Conservation (phyloP, 2,113 vertebrate species). For the Embiotoca jacksoni region DNA sequence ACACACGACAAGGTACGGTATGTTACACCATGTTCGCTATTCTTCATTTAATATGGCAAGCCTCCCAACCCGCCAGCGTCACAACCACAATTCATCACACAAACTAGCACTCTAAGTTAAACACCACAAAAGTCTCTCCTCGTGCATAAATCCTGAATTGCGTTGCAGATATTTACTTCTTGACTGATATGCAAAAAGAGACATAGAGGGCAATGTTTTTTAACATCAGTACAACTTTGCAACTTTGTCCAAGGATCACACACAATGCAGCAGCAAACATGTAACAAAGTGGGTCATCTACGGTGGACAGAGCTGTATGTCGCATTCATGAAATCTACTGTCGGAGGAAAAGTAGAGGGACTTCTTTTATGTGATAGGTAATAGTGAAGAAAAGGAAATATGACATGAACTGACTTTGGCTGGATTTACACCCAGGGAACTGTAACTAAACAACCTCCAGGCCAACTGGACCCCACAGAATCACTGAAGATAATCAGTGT, state of each 20-base stretch:
- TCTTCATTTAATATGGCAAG: conserved; percentile 52
- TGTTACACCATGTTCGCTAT: conserved; percentile 47
- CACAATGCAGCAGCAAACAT: not conserved
- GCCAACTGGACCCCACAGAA: not conserved
- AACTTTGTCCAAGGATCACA: conserved; percentile 26
- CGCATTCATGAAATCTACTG: conserved; percentile 10
- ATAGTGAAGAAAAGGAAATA: conserved; percentile 1
- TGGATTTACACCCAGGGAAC: conserved; percentile 18
- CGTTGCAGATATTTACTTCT: no score
- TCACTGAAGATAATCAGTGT: not conserved
- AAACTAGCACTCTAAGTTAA: conserved; percentile 7
- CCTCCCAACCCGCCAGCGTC: conserved; percentile 2
- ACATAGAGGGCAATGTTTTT: no score
- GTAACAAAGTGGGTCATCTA: not conserved
- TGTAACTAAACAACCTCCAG: conserved; percentile 24
- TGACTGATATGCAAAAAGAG: no score
- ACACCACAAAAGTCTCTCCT: not conserved
- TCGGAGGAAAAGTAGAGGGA: not conserved
- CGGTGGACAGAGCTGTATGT: not conserved
- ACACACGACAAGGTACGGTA: conserved; percentile 48
- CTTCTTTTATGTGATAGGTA: not conserved
- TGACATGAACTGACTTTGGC: conserved; percentile 1
- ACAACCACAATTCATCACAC: conserved; percentile 22
- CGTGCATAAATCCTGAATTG: no score
- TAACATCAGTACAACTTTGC: conserved; percentile 1